phyloP scores from a whole-genome alignment of 2,797 vertebrate genomes.

The Hyperoplus immaculatus region DNA sequence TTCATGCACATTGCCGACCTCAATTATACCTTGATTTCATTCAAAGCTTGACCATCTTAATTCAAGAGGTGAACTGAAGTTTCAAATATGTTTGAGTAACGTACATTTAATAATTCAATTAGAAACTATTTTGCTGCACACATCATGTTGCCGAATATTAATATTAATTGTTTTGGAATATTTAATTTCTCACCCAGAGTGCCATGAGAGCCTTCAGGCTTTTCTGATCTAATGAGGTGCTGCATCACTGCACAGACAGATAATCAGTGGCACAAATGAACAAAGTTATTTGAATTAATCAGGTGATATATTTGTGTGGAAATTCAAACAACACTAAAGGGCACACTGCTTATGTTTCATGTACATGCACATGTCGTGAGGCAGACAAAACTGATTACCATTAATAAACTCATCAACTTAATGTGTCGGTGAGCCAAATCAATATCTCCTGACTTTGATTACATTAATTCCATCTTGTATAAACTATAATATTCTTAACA shows the following conservation, averaged over 20 bases:
- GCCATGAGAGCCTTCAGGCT: slow-evolving; percentile 71
- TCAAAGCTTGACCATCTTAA: slow-evolving; percentile 2
- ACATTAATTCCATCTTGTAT: slow-evolving; percentile 66
- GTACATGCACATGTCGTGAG: slow-evolving; percentile 63
- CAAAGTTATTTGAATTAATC: slow-evolving; percentile 81
- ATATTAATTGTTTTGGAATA: slow-evolving; percentile 71
- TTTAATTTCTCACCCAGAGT: slow-evolving; percentile 64
- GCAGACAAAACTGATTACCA: slow-evolving; percentile 69
- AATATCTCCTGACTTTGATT: slow-evolving; percentile 60
- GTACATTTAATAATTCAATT: slow-evolving; percentile 72
- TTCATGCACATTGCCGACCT: too few species aligned
- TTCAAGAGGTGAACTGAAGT: neutral
- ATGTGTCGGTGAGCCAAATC: slow-evolving; percentile 59
- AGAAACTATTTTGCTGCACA: slow-evolving; percentile 50
- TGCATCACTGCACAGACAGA: slow-evolving; percentile 75
- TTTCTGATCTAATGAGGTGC: slow-evolving; percentile 79
- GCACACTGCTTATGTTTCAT: slow-evolving; percentile 68
- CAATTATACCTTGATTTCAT: neutral
- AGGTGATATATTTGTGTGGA: slow-evolving; percentile 67
- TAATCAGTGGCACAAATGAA: slow-evolving; percentile 81
- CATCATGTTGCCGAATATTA: slow-evolving; percentile 59
- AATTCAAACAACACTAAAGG: slow-evolving; percentile 73
- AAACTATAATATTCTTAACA: slow-evolving; percentile 58
- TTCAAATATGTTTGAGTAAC: slow-evolving; percentile 18
- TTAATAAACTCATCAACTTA: slow-evolving; percentile 79